Base-by-base conservation (phyloP, 2,113 vertebrate species). In the Ploceus nigricollis region DNA sequence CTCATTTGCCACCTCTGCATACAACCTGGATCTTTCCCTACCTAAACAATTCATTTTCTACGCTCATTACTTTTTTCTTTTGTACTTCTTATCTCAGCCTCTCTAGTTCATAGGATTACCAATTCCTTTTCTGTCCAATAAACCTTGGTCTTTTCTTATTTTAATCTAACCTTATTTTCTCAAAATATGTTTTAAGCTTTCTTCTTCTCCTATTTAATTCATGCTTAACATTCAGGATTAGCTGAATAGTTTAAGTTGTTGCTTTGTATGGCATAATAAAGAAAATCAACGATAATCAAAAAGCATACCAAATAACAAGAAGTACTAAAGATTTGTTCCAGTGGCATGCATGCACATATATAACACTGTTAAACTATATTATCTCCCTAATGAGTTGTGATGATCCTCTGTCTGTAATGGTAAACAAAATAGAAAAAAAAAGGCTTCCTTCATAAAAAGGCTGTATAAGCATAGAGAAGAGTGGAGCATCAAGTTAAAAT, bases 91-190 rank as follows among this genome's bases (percentile, higher is more conserved):
- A 82, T 69, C 56, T 95, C 54, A 65, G 75, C 22, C 50, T 93
- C 77, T 68, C 37, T 65, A 57, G 11, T 58, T 20, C n/a, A 68
- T 44, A 64, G 70, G 71, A 97, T 93, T 96, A 94, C n/a, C 19
- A 73, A 15, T 31, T 91, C 87, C 28, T 82, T 85, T 80, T 94
- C 35, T 89, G 40, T 85, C 16, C 69, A 87, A 90, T 61, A 96
- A 90, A 68, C 37, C 81, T 77, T 89, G 30, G 65, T 78, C 72
- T 92, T 81, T 70, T 87, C 42, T 10, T 79, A 81, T 82, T 91
- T 96, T 61, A 85, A 85, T 89, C 50, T 93, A 93, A 96, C 92
- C 77, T 92, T 90, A 95, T 94, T 97, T 90, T 72, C 53, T 78
- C 44, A 79, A 76, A 40, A 53, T 54, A 33, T 9, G 39, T 57